Conservation (phyloP, 2,888 invertebrate genomes). For the Hermaeophaga mercurialis region DNA sequence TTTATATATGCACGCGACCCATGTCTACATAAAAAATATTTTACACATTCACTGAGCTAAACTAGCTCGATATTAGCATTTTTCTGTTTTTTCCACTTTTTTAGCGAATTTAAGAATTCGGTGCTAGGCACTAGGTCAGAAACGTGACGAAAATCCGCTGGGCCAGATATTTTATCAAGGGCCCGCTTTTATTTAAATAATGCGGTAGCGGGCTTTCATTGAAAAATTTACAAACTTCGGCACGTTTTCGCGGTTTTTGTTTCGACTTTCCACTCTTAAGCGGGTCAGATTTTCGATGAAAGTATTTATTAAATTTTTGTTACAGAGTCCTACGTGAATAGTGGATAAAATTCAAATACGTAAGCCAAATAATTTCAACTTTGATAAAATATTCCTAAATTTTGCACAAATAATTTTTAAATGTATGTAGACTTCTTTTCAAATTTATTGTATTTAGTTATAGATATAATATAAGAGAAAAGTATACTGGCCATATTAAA, state of each 20-base stretch:
- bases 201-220: neutral
- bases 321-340: too few relatives aligned
- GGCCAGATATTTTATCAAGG: neutral
- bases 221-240: neutral
- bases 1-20: too few relatives aligned
- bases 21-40: neutral
- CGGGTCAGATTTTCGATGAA: neutral
- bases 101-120: neutral
- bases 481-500: too few relatives aligned
- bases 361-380: too few relatives aligned
- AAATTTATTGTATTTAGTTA: too few relatives aligned
- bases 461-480: too few relatives aligned
- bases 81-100: neutral
- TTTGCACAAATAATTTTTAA: too few relatives aligned
- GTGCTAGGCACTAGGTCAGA: neutral
- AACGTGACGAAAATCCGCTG: neutral
- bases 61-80: neutral
- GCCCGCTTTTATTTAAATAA: constrained; percentile 1
- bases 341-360: too few relatives aligned
- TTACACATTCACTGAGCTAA: neutral
- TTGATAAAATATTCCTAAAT: too few relatives aligned
- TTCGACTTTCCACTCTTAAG: neutral
- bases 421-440: too few relatives aligned
- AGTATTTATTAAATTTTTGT: neutral
- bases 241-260: constrained; percentile 1